These are phyloP conservation scores for Benthosema pterotum DNA, from an alignment of 2,797 vertebrate species.

Conservation along the genomic window DNA sequence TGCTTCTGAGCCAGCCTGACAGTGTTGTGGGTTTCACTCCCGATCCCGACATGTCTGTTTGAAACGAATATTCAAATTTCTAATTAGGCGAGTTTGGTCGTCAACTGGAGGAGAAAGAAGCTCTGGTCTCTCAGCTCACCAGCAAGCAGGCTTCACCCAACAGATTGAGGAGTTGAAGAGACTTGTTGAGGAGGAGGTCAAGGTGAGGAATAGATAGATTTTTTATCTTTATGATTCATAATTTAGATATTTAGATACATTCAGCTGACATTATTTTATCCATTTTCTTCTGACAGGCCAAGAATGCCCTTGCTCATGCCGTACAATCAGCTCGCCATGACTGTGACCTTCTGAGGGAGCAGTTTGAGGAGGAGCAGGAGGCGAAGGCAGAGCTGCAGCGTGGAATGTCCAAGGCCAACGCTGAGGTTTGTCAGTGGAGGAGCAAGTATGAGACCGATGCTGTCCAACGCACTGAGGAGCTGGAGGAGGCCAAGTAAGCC, in stretches of 20 bases:
- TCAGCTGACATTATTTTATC: too few relatives aligned
- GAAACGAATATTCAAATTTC: neutral
- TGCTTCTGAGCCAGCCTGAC: too few relatives aligned
- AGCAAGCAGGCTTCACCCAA: constrained; percentile 72
- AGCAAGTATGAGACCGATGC: constrained; percentile 87
- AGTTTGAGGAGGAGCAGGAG: constrained; percentile 87
- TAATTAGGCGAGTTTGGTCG: neutral
- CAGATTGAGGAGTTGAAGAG: too few relatives aligned
- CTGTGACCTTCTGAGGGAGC: constrained; percentile 87
- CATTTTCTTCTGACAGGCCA: constrained; percentile 69
- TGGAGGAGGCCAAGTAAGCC: constrained; percentile 86
- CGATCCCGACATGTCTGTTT: too few relatives aligned
- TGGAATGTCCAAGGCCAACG: constrained; percentile 87
- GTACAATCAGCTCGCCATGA: constrained; percentile 85
- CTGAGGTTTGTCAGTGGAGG: constrained; percentile 88
- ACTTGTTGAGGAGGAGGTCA: too few relatives aligned
- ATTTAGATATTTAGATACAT: too few relatives aligned
- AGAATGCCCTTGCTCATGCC: constrained; percentile 85
- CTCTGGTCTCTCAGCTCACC: constrained; percentile 54
- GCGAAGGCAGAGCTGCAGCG: constrained; percentile 88
- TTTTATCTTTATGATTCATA: too few relatives aligned
- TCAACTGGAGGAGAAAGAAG: too few relatives aligned
- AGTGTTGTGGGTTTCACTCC: too few relatives aligned
- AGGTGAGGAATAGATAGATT: too few relatives aligned
- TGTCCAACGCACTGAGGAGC: constrained; percentile 87